Percentiles rank a stretch among this genome's conserved stretches.
Conservation (phyloP, 2,888 invertebrate genomes). For the Campoletis raptor region DNA sequence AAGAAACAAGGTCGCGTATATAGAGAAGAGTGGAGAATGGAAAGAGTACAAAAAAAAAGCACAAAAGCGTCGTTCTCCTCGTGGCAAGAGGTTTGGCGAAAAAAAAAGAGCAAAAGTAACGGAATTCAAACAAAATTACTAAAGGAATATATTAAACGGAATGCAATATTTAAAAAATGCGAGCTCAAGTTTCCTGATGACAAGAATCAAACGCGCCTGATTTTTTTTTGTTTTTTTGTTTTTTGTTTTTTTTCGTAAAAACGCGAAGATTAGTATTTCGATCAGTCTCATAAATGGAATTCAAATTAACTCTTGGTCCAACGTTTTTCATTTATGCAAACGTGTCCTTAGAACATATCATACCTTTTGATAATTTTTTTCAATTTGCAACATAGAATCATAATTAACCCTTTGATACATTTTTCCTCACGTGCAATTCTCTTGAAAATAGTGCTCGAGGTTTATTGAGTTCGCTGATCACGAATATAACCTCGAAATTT, state of each 20-base stretch:
- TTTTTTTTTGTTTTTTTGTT: too few relatives aligned
- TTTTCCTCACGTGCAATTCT: too few relatives aligned
- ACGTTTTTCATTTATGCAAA: background rate
- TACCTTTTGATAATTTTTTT: background rate
- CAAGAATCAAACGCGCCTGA: background rate
- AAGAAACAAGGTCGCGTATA: constrained; percentile 1
- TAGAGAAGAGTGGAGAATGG: constrained; percentile 26
- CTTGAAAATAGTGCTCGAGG: too few relatives aligned
- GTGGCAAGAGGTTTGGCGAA: background rate
- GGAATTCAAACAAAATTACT: background rate
- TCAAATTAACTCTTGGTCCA: background rate
- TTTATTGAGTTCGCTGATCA: too few relatives aligned
- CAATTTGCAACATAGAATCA: background rate
- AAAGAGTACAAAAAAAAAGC: constrained; percentile 22
- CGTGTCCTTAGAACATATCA: background rate
- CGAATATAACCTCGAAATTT: too few relatives aligned
- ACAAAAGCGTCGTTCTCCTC: background rate
- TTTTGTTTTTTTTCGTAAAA: too few relatives aligned
- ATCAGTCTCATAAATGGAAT: background rate
- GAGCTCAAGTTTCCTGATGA: background rate
- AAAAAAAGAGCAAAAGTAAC: constrained; percentile 26
- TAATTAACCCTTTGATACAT: background rate
- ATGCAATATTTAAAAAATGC: background rate
- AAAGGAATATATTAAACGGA: background rate
- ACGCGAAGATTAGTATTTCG: background rate